Evolutionary conservation across 2,797 vertebrate species (phyloP).

Genomic region (Podargus strigoides): DNA sequence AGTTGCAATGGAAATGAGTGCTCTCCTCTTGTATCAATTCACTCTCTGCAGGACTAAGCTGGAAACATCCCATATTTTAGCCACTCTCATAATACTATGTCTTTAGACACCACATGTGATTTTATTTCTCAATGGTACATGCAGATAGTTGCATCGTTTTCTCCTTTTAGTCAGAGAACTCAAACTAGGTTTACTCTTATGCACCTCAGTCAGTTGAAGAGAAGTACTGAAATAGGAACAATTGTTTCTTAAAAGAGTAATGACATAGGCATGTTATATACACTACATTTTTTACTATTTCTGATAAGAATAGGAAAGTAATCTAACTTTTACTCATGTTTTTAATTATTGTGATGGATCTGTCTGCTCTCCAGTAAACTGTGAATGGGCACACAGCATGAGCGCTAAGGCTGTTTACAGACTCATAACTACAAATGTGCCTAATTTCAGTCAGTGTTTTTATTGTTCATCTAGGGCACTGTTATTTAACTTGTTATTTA

Average conservation of each 20-base stretch:
- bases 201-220: neutral
- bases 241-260: neutral
- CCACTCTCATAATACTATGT: neutral
- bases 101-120: accelerated
- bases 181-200: neutral
- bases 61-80: neutral
- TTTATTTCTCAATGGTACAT: neutral
- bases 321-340: neutral
- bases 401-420: neutral
- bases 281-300: neutral
- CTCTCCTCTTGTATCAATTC: neutral
- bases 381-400: neutral
- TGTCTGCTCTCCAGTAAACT: neutral
- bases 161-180: neutral
- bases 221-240: neutral
- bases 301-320: neutral
- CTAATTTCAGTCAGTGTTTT: neutral
- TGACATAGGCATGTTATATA: neutral
- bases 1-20: neutral
- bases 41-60: neutral
- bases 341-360: neutral
- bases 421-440: neutral
- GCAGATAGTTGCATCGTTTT: neutral
- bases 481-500: neutral
- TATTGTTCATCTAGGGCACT: neutral